A percentile compares a stretch with the other conserved stretches of the same genome.
These are phyloP conservation scores for Leptopilina clavipes DNA, from an alignment of 1,140 invertebrate genomes.

Conservation along the genomic window DNA sequence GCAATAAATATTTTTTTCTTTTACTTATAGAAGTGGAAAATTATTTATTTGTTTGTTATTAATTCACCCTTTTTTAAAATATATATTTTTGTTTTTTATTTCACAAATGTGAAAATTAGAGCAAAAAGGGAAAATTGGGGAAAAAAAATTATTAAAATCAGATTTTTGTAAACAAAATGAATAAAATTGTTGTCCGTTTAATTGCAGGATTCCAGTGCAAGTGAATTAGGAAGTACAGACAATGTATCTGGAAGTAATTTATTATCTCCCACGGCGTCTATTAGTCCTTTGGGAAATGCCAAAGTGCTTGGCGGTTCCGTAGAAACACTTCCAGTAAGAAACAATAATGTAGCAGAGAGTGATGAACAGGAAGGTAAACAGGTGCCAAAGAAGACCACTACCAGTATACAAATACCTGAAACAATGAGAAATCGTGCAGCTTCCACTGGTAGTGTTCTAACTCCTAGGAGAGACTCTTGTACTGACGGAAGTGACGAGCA, in stretches of 20 bases:
- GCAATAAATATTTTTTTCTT: too few relatives aligned
- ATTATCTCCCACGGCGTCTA: conserved; percentile 52
- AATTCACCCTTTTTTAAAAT: too few relatives aligned
- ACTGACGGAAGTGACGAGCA: conserved; percentile 77
- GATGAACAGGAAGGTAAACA: conserved; percentile 46
- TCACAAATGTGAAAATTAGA: too few relatives aligned
- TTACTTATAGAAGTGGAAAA: too few relatives aligned
- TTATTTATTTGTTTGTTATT: too few relatives aligned
- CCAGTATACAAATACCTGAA: conserved; percentile 64
- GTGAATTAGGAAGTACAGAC: conserved; percentile 67
- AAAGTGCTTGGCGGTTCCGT: conserved; percentile 61
- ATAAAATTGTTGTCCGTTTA: conserved; percentile 6
- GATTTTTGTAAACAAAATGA: too few relatives aligned
- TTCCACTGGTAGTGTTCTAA: conserved; percentile 72
- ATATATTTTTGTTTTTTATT: too few relatives aligned
- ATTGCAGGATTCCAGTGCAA: conserved; percentile 66
- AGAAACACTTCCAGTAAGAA: conserved; percentile 62
- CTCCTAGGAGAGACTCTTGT: conserved; percentile 65
- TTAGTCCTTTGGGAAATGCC: conserved; percentile 56
- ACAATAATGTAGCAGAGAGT: conserved; percentile 43
- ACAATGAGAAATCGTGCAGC: conserved; percentile 72
- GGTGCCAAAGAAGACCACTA: conserved; percentile 51
- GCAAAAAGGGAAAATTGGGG: too few relatives aligned
- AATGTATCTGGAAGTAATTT: conserved; percentile 57
- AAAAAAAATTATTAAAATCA: too few relatives aligned